These are phyloP conservation scores for Carollia perspicillata DNA, from an alignment of 2,113 vertebrate species.

Conservation along the genomic window DNA sequence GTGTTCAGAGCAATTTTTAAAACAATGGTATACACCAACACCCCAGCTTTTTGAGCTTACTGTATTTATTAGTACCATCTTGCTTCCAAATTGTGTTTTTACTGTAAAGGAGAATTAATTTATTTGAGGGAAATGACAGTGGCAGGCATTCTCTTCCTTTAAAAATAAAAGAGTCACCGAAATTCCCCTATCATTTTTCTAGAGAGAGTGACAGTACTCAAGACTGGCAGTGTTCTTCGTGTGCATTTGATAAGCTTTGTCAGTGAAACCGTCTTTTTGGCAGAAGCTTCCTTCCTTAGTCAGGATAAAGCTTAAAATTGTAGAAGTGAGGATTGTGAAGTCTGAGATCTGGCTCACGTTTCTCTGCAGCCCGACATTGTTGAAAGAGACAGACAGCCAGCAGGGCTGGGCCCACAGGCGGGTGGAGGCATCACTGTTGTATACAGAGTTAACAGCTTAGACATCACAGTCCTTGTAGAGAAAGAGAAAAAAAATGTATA, in stretches of 20 bases:
- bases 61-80: neutral
- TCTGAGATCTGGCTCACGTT: neutral
- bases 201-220: neutral
- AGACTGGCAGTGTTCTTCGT: neutral
- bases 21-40: neutral
- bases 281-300: neutral
- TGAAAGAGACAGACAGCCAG: neutral
- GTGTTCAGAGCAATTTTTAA: neutral
- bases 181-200: neutral
- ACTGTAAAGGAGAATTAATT: neutral
- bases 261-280: neutral
- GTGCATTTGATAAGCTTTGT: neutral
- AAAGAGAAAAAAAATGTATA: neutral
- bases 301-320: neutral
- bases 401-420: neutral
- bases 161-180: neutral
- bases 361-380: neutral
- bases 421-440: neutral
- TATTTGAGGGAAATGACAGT: neutral
- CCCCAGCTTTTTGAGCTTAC: neutral
- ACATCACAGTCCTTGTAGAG: neutral
- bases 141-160: neutral
- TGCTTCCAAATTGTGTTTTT: neutral
- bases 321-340: neutral
- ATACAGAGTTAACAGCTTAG: neutral